These are phyloP conservation scores for Papilio xuthus DNA, from an alignment of 1,140 invertebrate genomes.

Conservation along the genomic window DNA sequence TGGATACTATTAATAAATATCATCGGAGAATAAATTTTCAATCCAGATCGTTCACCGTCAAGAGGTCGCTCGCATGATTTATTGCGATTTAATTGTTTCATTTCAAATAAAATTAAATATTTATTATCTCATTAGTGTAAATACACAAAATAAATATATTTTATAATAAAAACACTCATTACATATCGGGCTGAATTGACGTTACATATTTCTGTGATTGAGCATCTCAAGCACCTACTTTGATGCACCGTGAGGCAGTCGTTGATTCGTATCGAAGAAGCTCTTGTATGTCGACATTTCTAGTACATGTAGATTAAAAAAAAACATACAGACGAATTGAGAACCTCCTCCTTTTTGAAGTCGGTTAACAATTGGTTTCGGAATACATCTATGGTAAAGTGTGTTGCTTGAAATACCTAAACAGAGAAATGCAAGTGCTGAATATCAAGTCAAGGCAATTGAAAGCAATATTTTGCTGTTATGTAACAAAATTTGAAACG, in stretches of 20 bases:
- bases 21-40: constrained; percentile 52
- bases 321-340: too few species aligned
- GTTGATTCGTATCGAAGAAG: too few species aligned
- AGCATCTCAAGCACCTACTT: background rate
- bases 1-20: constrained; percentile 53
- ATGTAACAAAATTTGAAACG: background rate
- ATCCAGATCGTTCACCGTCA: constrained; percentile 45
- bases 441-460: constrained; percentile 8
- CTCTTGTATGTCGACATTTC: too few species aligned
- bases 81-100: constrained; percentile 11
- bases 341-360: too few species aligned
- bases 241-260: too few species aligned
- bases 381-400: background rate
- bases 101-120: background rate
- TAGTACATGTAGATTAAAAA: too few species aligned
- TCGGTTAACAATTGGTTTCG: too few species aligned
- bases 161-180: background rate
- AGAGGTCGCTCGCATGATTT: constrained; percentile 40
- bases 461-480: background rate
- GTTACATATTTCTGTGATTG: background rate
- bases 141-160: background rate
- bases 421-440: background rate
- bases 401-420: background rate
- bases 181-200: background rate
- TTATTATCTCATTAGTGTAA: constrained; percentile 2